These are phyloP conservation scores for Xestia rhomboidea DNA, from an alignment of 2,888 invertebrate genomes.

Conservation along the genomic window DNA sequence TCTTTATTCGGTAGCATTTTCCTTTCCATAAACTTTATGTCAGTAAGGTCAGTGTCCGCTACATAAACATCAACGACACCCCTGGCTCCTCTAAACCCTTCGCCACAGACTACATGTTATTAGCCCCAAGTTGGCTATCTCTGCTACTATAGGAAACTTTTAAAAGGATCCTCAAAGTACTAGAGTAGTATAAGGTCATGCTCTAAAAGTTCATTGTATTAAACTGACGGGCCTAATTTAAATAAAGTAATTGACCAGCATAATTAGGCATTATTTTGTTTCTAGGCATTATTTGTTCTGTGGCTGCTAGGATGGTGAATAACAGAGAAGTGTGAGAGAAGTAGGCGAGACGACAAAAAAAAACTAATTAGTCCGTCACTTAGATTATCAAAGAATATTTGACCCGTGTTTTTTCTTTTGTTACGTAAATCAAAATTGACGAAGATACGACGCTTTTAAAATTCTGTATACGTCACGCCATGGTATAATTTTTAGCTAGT, in stretches of 20 bases:
- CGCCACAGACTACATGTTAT: constrained; percentile 9
- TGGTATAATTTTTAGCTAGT: no score
- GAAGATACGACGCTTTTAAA: no score
- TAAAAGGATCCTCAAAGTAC: neutral
- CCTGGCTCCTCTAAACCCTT: constrained; percentile 27
- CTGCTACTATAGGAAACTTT: constrained; percentile 23
- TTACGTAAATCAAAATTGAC: no score
- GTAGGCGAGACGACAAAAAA: no score
- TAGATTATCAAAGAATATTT: no score
- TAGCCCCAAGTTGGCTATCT: constrained; percentile 29
- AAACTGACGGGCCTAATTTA: neutral
- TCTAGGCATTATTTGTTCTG: neutral
- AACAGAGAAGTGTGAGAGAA: neutral
- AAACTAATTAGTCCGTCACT: no score
- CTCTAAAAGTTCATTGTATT: neutral
- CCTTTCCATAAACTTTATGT: neutral
- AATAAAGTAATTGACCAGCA: neutral
- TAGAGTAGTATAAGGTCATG: constrained; percentile 4
- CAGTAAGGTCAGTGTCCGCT: constrained; percentile 10
- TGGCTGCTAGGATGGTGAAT: neutral
- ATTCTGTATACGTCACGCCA: no score
- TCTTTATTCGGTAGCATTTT: neutral
- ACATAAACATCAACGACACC: constrained; percentile 3
- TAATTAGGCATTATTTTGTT: neutral
- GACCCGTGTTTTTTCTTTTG: no score